Conservation (phyloP, 2,113 vertebrate species). For the Podarcis muralis region DNA sequence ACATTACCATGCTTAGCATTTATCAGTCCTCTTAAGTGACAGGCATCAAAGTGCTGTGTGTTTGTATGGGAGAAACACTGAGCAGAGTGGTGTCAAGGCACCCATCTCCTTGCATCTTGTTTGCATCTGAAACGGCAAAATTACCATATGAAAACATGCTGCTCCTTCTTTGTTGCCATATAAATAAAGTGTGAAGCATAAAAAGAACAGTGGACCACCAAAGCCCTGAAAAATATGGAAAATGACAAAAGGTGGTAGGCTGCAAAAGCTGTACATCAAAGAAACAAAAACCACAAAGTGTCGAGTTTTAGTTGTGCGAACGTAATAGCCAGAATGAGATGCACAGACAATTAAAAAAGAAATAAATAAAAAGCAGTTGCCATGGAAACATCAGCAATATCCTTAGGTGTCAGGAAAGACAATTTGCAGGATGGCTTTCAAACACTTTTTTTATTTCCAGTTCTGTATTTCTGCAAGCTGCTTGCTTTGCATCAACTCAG, state of each 20-base stretch:
- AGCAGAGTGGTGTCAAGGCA: not conserved
- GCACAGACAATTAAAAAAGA: slow-evolving; percentile 46
- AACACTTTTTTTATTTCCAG: slow-evolving; percentile 47
- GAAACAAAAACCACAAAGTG: slow-evolving; percentile 19
- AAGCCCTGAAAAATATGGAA: not conserved
- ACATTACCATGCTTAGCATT: accelerated
- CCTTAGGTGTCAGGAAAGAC: slow-evolving; percentile 50
- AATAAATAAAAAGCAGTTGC: slow-evolving; percentile 54
- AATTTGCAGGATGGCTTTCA: slow-evolving; percentile 55
- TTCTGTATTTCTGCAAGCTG: slow-evolving; percentile 42
- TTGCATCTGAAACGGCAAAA: not conserved
- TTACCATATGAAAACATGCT: not conserved
- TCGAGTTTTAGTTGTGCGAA: not conserved
- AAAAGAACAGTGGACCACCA: not conserved
- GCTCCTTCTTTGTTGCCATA: not conserved
- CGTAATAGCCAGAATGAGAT: slow-evolving; percentile 34
- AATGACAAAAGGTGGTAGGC: slow-evolving; percentile 7
- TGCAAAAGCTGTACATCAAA: slow-evolving; percentile 16
- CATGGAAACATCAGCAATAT: slow-evolving; percentile 55
- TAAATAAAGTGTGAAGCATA: not conserved
- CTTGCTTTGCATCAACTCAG: not conserved
- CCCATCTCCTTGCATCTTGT: not conserved
- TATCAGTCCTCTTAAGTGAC: not conserved
- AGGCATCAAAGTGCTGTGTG: not conserved
- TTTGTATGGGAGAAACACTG: not conserved